These are phyloP conservation scores for Trachelus stipa DNA, from an alignment of 2,888 invertebrate genomes.

Conservation along the genomic window DNA sequence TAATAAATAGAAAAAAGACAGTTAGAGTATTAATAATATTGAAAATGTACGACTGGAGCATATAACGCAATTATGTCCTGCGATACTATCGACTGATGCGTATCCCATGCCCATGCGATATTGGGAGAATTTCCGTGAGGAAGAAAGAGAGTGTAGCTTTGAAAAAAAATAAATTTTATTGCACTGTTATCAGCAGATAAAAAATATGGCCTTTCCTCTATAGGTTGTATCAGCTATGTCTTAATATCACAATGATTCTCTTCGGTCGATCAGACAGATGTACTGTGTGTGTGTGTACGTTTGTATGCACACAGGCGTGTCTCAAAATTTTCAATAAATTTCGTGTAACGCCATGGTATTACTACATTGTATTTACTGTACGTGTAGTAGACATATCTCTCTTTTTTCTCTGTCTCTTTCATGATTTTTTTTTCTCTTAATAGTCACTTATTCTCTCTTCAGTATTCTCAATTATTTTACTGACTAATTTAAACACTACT, in stretches of 20 bases:
- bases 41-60: not conserved
- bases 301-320: not conserved
- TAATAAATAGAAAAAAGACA: not conserved
- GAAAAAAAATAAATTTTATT: conserved; percentile 39
- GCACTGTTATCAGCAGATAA: conserved; percentile 40
- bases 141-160: conserved; percentile 44
- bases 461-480: not conserved
- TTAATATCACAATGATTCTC: conserved; percentile 42
- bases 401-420: conserved; percentile 28
- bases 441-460: not conserved
- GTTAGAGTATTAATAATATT: not conserved
- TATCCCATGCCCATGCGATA: conserved; percentile 10
- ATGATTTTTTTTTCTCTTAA: not conserved
- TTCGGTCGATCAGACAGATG: conserved; percentile 2
- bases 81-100: not conserved
- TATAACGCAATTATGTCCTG: not conserved
- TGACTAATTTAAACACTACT: not conserved
- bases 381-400: conserved; percentile 11
- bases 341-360: not conserved
- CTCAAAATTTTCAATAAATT: not conserved
- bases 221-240: conserved; percentile 19
- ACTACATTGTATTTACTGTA: not conserved
- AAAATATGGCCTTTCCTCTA: conserved; percentile 40
- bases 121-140: conserved; percentile 35
- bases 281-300: not conserved